Conservation (phyloP, 2,888 invertebrate species). For the Meandrusa payeni region DNA sequence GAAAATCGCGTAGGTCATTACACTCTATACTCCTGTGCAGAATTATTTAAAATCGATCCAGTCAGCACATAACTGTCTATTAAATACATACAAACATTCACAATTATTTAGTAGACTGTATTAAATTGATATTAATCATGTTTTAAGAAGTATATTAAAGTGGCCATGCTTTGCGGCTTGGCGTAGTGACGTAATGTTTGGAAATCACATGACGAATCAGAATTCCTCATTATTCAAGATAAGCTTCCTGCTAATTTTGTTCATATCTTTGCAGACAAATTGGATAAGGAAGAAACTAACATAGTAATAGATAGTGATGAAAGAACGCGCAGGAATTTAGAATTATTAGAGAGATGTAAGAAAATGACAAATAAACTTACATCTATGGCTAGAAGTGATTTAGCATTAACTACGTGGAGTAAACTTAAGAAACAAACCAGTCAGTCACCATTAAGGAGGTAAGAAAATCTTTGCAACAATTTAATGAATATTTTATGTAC, state of each 20-base stretch:
- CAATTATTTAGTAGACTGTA: no score
- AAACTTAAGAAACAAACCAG: conserved; percentile 88
- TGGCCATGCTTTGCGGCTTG: no score
- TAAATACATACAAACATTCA: no score
- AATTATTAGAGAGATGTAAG: conserved; percentile 78
- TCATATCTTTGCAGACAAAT: conserved; percentile 68
- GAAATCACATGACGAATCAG: conserved; percentile 46
- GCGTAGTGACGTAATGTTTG: conserved; percentile 54
- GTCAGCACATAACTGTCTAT: no score
- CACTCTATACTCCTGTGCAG: no score
- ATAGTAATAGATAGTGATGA: conserved; percentile 72
- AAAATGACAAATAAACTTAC: conserved; percentile 81
- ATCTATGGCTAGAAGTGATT: conserved; percentile 94
- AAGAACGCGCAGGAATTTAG: conserved; percentile 80
- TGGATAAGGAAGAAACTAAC: conserved; percentile 62
- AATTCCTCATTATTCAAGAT: conserved; percentile 43
- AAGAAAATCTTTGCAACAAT: conserved; percentile 30
- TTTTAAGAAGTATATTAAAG: no score
- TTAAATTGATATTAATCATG: no score
- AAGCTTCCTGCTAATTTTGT: conserved; percentile 40
- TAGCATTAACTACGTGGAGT: conserved; percentile 94
- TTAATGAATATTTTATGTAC: no score
- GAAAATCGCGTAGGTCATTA: no score
- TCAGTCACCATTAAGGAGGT: conserved; percentile 84
- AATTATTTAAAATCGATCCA: no score